Evolutionary conservation across 2,888 invertebrate species (phyloP), one percentile per base, ranked within the genome.

Genomic region (Thereva unica): DNA sequence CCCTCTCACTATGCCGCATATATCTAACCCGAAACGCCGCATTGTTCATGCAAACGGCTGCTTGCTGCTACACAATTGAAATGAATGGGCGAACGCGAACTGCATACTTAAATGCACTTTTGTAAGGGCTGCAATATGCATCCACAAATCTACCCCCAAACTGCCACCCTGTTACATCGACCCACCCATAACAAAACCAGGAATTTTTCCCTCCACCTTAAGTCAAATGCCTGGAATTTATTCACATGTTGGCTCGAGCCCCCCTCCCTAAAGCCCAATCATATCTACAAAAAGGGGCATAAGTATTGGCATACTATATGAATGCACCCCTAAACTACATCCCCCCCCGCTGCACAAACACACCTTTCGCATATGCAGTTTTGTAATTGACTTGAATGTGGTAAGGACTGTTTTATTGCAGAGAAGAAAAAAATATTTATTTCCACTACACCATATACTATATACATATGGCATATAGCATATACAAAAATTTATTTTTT

Each of bases 31-130:
- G 23, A 23, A 23, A 23, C 23, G 23, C 23, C 23, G 42, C 35
- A 63, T 63, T 63, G 50, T 63, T 63, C 61, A 63, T 63, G 49
- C 61, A 63, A 63, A 50, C 50, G 10, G 50, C 50, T 63, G 38
- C 50, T 50, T 41, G 38, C 5, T 63, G 41, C 52, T 50, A 42
- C 50, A 63, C 63, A 63, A 63, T 63, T 52, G 63, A 63, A 63
- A 63, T 63, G 63, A 63, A 63, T 63, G 52, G 63, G 23, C 34
- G 63, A 52, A 63, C 63, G 63, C 63, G 50, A 63, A 52, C 63
- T 63, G 63, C 63, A 63, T 63, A 63, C 63, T 52, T 63, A 52
- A 63, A 52, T 52, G 42, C 59, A 59, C 38, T 59, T 52, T 47
- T 23, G 7, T 38, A 9, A 8, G 59, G 9, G 42, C 37, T 34